Base-by-base conservation (phyloP, 2,113 vertebrate genomes). In the Taurulus bubalis region DNA sequence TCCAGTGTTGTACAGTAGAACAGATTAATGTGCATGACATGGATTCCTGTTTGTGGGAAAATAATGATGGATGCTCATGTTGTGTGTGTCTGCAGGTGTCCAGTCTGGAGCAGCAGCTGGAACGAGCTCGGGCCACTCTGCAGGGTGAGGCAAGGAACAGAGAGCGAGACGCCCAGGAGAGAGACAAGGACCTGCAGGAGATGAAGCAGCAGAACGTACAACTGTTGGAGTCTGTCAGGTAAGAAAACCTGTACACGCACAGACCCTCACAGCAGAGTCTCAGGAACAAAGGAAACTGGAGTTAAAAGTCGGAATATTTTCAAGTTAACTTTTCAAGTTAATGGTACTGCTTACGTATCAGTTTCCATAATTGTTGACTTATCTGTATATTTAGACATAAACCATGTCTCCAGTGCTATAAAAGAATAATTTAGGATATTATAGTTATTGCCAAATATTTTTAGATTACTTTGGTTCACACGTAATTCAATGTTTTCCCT, bases 41-140 rank as follows among this genome's bases (percentile, higher is more conserved):
- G 2, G 3, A 53, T 36, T 15, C 12, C 15, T 59, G 7, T 71
- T 47, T 36, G 18, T 58, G 14, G 4, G 1, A n/a, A 34, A 30
- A 30, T 58, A 40, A 5, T 18, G 45, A 36, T 45, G 1, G 3
- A 51, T 26, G 22, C 42, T 7, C 16, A 60, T 59, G 8, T 76
- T 45, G 22, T 70, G 53, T 60, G 16, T 34, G n/a, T 36, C 34
- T 12, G 18, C 45, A 99, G 98, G 92, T 99, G 59, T 97, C 96
- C 16, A 87, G 70, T 82, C 85, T 99, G 90, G 97, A 98, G 90
- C 95, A 96, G 90, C 94, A 97, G 71, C 93, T 97, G 92, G 96
- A 97, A 85, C 96, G 94, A 75, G 95, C 96, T 82, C 95, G 90
- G 59, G 85, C 89, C 3, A 82, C 80, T 79, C 93, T 95, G 58